Percentiles rank a stretch among this genome's conserved stretches.
phyloP scores from a whole-genome alignment of 2,888 invertebrate species.

The Rhodophaea formosa region DNA sequence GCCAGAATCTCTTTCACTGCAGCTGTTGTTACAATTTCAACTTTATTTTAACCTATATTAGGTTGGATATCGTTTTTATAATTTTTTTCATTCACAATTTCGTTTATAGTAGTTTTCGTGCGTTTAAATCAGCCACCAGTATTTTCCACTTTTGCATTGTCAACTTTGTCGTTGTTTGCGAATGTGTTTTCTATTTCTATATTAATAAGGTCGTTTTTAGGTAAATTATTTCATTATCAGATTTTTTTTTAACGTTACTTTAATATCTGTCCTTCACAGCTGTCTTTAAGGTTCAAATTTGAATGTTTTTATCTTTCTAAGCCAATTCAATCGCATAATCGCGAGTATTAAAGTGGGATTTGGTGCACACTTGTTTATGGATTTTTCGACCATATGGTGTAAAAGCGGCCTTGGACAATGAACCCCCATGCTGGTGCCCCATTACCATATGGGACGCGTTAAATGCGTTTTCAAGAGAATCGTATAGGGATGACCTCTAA shows the following conservation, averaged over 20 bases:
- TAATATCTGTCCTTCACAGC: conserved; percentile 33
- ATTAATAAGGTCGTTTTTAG: conserved; percentile 31
- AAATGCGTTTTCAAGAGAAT: conserved; percentile 75
- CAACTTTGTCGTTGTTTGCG: conserved; percentile 14
- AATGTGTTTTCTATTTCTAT: conserved; percentile 34
- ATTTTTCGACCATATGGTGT: conserved; percentile 79
- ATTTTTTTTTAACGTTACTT: conserved; percentile 18
- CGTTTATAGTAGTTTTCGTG: conserved; percentile 57
- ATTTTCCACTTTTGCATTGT: conserved; percentile 44
- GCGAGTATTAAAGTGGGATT: conserved; percentile 63
- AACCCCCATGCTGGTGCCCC: conserved; percentile 64
- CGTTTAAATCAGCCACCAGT: conserved; percentile 54
- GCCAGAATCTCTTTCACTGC: conserved; percentile 51
- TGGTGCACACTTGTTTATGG: conserved; percentile 74
- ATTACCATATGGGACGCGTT: conserved; percentile 78
- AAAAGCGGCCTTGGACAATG: conserved; percentile 75
- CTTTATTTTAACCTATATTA: conserved; percentile 29
- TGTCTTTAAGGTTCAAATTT: conserved; percentile 35
- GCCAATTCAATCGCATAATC: conserved; percentile 51
- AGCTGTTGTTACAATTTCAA: conserved; percentile 28
- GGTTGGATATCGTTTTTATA: conserved; percentile 28
- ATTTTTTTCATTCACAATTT: conserved; percentile 44
- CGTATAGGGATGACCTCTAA: conserved; percentile 49
- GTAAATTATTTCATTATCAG: conserved; percentile 21
- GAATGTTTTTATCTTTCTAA: conserved; percentile 19